Evolutionary conservation across 2,797 vertebrate genomes (phyloP).

Genomic region (Myiothlypis coronata): DNA sequence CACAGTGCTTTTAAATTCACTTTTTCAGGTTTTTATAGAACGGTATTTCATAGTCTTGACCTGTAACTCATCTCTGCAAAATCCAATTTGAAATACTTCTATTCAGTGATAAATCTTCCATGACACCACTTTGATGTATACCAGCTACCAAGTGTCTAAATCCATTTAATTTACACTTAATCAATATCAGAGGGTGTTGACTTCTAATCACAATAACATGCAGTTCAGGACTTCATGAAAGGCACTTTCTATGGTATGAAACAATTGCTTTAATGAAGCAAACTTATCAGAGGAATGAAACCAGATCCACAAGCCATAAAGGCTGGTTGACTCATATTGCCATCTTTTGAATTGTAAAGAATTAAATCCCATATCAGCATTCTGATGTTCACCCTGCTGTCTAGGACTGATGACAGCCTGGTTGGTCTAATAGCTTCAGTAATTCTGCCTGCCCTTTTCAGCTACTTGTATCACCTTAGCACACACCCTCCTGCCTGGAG

Average conservation of each 20-base stretch:
- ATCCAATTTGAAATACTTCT: neutral
- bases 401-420: neutral
- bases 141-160: neutral
- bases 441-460: neutral
- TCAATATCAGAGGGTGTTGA: neutral
- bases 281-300: neutral
- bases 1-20: neutral
- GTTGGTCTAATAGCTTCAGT: neutral
- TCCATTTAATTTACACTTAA: conserved; percentile 20
- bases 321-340: neutral
- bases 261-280: neutral
- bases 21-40: neutral
- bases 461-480: neutral
- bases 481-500: neutral
- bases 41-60: neutral
- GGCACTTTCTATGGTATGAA: neutral
- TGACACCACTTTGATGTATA: neutral
- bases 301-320: neutral
- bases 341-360: neutral
- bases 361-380: neutral
- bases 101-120: neutral
- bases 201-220: neutral
- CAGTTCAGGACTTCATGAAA: neutral
- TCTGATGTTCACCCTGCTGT: neutral
- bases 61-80: neutral